These are phyloP conservation scores for Scaeva pyrastri DNA, from an alignment of 2,888 invertebrate species.

Conservation along the genomic window DNA sequence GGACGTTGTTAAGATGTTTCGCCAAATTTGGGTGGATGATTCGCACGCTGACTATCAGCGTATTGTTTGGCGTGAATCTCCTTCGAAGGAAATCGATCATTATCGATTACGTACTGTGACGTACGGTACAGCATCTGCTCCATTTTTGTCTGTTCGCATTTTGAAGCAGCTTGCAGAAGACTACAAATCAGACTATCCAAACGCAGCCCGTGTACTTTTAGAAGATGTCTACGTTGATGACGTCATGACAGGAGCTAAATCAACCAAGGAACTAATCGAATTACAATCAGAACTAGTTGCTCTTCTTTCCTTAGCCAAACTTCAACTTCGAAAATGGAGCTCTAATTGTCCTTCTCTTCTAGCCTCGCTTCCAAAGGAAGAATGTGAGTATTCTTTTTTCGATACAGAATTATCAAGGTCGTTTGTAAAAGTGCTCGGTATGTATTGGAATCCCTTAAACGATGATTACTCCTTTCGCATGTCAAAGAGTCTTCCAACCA, in stretches of 20 bases:
- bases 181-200: constrained; percentile 41
- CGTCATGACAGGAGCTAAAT: constrained; percentile 37
- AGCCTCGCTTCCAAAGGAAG: neutral
- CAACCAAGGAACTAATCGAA: constrained; percentile 36
- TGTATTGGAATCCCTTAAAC: constrained; percentile 53
- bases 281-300: constrained; percentile 35
- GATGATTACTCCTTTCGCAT: constrained; percentile 51
- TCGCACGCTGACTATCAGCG: constrained; percentile 60
- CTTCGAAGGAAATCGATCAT: no score
- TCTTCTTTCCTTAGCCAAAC: neutral
- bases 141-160: constrained; percentile 42
- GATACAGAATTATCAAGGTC: constrained; percentile 15
- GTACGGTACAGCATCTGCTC: no score
- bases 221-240: constrained; percentile 41
- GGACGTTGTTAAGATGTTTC: constrained; percentile 67
- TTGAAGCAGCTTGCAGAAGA: constrained; percentile 46
- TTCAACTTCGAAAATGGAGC: constrained; percentile 15
- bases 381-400: constrained; percentile 14
- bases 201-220: constrained; percentile 49
- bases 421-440: neutral
- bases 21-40: constrained; percentile 68
- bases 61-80: constrained; percentile 16
- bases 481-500: neutral
- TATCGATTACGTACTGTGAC: no score
- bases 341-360: constrained; percentile 24